A percentile compares a stretch with the other conserved stretches of the same genome.
phyloP scores from a whole-genome alignment of 2,888 invertebrate genomes.

The Himalopsyche tibetana region DNA sequence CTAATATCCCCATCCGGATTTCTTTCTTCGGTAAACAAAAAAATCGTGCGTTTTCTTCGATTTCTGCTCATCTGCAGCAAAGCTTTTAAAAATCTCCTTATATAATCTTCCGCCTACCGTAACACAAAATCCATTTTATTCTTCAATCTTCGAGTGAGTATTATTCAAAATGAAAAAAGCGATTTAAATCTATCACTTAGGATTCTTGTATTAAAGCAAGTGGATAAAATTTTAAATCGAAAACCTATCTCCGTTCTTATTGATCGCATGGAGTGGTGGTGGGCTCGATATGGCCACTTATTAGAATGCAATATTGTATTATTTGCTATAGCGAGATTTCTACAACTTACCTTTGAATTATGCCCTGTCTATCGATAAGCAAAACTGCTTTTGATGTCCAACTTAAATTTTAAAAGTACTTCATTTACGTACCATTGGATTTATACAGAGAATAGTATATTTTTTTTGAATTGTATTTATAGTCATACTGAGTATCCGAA shows the following conservation, averaged over 20 bases:
- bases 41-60: constrained; percentile 14
- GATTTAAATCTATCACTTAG: constrained; percentile 13
- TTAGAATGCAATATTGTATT: too few relatives aligned
- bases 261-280: background rate
- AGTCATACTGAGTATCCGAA: too few relatives aligned
- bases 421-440: too few relatives aligned
- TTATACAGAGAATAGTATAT: too few relatives aligned
- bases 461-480: too few relatives aligned
- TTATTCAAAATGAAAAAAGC: constrained; percentile 18
- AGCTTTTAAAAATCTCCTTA: constrained; percentile 47
- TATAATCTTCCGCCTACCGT: constrained; percentile 15
- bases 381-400: too few relatives aligned
- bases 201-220: constrained; percentile 16
- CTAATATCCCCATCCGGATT: constrained; percentile 28
- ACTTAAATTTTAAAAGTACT: too few relatives aligned
- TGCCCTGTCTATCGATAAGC: too few relatives aligned
- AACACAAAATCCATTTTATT: constrained; percentile 4
- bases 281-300: too few relatives aligned
- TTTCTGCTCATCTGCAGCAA: constrained; percentile 11
- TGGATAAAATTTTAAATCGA: background rate
- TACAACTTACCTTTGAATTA: too few relatives aligned
- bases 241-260: background rate
- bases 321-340: too few relatives aligned
- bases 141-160: background rate
- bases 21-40: constrained; percentile 10